phyloP scores from a whole-genome alignment of 2,888 invertebrate genomes.

The Drosophila infuscata region DNA sequence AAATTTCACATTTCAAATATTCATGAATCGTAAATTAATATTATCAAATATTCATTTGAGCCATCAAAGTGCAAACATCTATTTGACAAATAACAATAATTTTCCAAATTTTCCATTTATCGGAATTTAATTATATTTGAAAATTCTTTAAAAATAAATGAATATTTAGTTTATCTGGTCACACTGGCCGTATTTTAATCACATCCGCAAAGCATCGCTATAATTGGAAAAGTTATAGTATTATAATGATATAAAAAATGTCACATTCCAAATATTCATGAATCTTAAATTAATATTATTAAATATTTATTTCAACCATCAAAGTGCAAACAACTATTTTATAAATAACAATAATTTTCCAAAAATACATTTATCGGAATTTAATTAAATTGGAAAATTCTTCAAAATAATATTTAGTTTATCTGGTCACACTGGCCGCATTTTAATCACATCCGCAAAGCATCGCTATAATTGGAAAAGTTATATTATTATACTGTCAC shows the following conservation, averaged over 20 bases:
- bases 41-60: background rate
- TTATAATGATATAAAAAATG: too few relatives aligned
- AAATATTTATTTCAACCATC: background rate
- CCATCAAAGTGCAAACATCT: background rate
- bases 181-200: conserved; percentile 55
- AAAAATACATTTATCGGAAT: background rate
- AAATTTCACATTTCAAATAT: background rate
- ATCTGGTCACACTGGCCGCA: conserved; percentile 51
- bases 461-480: conserved; percentile 55
- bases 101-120: background rate
- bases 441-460: conserved; percentile 48
- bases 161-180: conserved; percentile 26
- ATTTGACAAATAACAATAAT: background rate
- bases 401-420: conserved; percentile 1
- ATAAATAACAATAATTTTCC: background rate
- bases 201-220: conserved; percentile 44
- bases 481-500: background rate
- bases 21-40: background rate
- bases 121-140: background rate
- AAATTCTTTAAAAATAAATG: background rate
- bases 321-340: background rate
- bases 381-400: background rate
- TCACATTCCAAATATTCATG: background rate
- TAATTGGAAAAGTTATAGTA: conserved; percentile 50
- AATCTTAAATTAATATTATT: background rate